Conservation (phyloP, 1,140 invertebrate genomes). For the Achatina immaculata region DNA sequence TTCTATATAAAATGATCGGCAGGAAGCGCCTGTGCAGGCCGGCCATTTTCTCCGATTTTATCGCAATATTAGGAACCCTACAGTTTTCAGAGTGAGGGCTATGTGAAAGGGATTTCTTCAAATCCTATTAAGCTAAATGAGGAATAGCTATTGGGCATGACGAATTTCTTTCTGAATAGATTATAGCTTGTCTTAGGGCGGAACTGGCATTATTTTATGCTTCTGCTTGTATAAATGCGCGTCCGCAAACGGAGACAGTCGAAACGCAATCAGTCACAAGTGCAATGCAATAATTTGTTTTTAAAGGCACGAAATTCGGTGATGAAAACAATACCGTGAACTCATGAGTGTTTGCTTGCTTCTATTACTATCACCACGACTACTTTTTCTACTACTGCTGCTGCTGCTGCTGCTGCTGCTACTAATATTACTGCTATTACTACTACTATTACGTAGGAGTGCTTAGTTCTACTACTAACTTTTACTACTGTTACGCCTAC, state of each 20-base stretch:
- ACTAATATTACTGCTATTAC: too few relatives aligned
- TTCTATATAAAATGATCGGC: constrained; percentile 1
- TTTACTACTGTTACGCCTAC: too few relatives aligned
- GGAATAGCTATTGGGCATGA: constrained; percentile 18
- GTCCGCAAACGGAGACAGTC: background rate
- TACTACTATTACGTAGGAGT: too few relatives aligned
- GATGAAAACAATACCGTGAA: too few relatives aligned
- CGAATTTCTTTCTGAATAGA: background rate
- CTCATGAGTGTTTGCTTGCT: background rate
- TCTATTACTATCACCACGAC: too few relatives aligned
- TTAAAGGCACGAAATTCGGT: background rate
- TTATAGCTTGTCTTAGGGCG: background rate
- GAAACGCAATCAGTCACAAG: background rate
- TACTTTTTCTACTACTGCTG: too few relatives aligned
- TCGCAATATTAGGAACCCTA: constrained; percentile 16
- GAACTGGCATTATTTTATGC: background rate
- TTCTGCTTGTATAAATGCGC: background rate
- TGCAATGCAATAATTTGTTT: background rate
- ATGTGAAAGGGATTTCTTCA: constrained; percentile 15
- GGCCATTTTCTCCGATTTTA: constrained; percentile 25
- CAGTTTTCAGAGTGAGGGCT: background rate
- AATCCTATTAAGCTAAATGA: constrained; percentile 23
- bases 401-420: too few relatives aligned
- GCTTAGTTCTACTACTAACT: too few relatives aligned
- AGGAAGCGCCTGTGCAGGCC: background rate